A percentile compares a stretch with the other conserved stretches of the same genome.
Conservation (phyloP, 2,797 vertebrate species). For the Heterohyrax brucei region DNA sequence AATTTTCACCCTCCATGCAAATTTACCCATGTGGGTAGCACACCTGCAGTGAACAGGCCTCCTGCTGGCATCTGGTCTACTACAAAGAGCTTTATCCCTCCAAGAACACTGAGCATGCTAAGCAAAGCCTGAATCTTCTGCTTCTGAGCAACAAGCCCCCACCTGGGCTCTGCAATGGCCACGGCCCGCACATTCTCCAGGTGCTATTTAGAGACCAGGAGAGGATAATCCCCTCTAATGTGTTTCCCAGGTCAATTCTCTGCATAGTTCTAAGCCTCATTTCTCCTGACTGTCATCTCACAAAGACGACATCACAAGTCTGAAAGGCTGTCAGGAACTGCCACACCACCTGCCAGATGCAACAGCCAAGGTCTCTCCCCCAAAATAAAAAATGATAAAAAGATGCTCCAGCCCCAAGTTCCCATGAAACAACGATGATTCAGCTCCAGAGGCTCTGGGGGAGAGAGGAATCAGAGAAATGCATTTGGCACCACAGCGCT, state of each 20-base stretch:
- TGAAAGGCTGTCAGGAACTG: slow-evolving; percentile 22
- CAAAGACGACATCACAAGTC: neutral
- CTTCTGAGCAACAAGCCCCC: neutral
- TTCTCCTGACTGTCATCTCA: slow-evolving; percentile 38
- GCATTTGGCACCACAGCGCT: slow-evolving; percentile 17
- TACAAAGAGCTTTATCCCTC: neutral
- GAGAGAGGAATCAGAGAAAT: slow-evolving; percentile 24
- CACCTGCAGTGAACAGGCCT: neutral
- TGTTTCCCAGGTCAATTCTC: slow-evolving; percentile 60
- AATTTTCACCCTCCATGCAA: too few relatives aligned
- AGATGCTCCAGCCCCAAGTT: slow-evolving; percentile 28
- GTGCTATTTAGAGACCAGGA: neutral
- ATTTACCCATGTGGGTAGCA: neutral
- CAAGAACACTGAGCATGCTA: neutral
- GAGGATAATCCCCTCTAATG: slow-evolving; percentile 33
- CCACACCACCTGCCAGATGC: slow-evolving; percentile 50
- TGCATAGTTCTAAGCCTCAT: neutral
- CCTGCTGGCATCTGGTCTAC: neutral
- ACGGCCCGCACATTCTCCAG: neutral
- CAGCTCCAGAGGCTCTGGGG: slow-evolving; percentile 30
- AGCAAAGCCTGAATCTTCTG: neutral
- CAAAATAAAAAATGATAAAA: slow-evolving; percentile 19
- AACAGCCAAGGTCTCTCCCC: neutral
- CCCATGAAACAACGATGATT: slow-evolving; percentile 56
- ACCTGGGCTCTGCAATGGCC: neutral